Evolutionary conservation across 2,888 invertebrate genomes (phyloP), one percentile per base, ranked within the genome.

Genomic region (Synanthedon tipuliformis): DNA sequence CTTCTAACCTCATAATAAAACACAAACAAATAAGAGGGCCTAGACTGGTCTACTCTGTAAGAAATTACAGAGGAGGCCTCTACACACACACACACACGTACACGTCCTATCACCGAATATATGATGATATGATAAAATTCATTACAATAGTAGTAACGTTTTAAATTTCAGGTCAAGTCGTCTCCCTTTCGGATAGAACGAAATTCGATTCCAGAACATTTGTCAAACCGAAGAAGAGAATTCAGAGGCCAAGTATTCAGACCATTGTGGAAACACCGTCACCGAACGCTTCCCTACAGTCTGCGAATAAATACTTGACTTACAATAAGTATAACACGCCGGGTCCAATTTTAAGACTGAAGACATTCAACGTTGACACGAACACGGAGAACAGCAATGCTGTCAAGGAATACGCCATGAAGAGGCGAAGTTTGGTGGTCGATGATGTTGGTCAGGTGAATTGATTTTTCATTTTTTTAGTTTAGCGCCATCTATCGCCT

Each of bases 171-270:
- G 86, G 71, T 69, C 76, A 83, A 56, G 54, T 70, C 61, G 65
- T 75, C 59, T 59, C 79, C 48, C 52, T 73, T 57, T 76, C 82
- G 57, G 82, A 89, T 68, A 88, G 80, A 59, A 88, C 87, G 66
- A 87, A 84, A 57, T 90, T 92, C 64, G 92, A 93, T 68, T 90
- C 92, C 0, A 84, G 92, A 63, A 93, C 93, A 10, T 93, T 90
- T 72, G 92, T 92, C 52, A 88, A 90, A 61, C 91, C 92, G 18
- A 92, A 92, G 69, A 91, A 90, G 66, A 83, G 89, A 54, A 73
- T 78, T 11, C 82, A 74, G 40, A 84, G 92, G 55, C 89, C 90
- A 41, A 90, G 89, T 65, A 89, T 92, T 58, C 91, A 92, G 56
- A 87, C 76, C 59, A 81, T 85, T 50, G 76, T 87, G 2, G 85